Percentiles rank a stretch among this genome's conserved stretches.
Conservation (phyloP, 2,888 invertebrate genomes). For the Zaprionus lineosus region DNA sequence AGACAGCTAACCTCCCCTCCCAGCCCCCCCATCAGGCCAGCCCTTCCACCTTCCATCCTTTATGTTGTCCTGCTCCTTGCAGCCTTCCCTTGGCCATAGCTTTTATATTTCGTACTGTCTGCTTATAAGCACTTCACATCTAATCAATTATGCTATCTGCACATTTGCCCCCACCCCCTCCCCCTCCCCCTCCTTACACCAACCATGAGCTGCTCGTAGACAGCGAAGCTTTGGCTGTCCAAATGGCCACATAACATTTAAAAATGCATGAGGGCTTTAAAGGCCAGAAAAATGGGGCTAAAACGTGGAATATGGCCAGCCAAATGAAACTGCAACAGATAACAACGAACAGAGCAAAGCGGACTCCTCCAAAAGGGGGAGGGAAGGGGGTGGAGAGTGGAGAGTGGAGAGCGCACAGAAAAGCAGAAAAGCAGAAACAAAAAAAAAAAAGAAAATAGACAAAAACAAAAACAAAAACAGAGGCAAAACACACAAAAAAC, state of each 20-base stretch:
- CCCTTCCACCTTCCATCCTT: too few relatives aligned
- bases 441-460: conserved; percentile 35
- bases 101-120: too few relatives aligned
- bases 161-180: conserved; percentile 54
- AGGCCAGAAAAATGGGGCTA: conserved; percentile 15
- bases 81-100: too few relatives aligned
- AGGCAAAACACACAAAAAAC: neutral
- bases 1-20: neutral
- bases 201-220: conserved; percentile 6
- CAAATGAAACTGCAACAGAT: conserved; percentile 51
- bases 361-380: too few relatives aligned
- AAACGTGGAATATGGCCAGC: conserved; percentile 31
- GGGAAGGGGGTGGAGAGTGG: too few relatives aligned
- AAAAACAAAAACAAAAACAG: neutral
- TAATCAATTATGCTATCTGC: conserved; percentile 71
- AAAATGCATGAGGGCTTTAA: conserved; percentile 68
- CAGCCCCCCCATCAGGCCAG: too few relatives aligned
- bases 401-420: too few relatives aligned
- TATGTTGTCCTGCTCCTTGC: too few relatives aligned
- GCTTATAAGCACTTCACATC: conserved; percentile 70
- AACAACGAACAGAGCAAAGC: conserved; percentile 21
- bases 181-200: too few relatives aligned
- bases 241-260: conserved; percentile 67
- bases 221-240: conserved; percentile 8
- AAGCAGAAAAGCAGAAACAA: neutral